Evolutionary conservation across 1,140 invertebrate genomes (phyloP), one percentile per base, ranked within the genome.

Genomic region (Procambarus virginalis): DNA sequence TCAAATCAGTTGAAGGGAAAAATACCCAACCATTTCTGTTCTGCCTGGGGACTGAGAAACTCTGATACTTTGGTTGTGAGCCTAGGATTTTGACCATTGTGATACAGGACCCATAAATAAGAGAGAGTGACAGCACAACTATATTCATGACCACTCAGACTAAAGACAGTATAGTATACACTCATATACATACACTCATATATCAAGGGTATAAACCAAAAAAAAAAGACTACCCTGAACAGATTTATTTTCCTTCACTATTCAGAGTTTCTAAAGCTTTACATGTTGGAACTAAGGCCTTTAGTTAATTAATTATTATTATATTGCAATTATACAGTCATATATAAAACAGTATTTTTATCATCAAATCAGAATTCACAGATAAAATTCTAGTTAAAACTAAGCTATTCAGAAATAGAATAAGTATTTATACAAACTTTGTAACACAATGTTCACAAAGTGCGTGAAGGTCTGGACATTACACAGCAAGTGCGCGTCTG

Each of bases 341-440:
- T 34, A 73, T 73, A 73, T 73, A 73, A 73, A 73, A 34, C 68
- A 73, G 68, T 34, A 34, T 73, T 5, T 73, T 73, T 73, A 64
- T 73, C n/a, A 73, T 34, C 68, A 73, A 73, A 22, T 34, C 20
- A 73, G 22, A 73, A 34, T 73, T 73, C 68, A 73, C 68, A 73
- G 22, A 73, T 64, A 73, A 73, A 34, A 73, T 45, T 34, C 68
- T 73, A 73, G 68, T 34, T 73, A 73, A 64, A 64, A 73, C 68
- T 73, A 73, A 73, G 68, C n/a, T 73, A 73, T 73, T 73, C 5
- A 73, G 68, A 73, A 73, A 73, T 73, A 73, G 68, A 73, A 73
- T 73, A 73, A 73, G 68, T 73, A 73, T 73, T 73, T 73, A 73
- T 73, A 73, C n/a, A 73, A 73, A 73, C 68, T 73, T 73, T 73